Percentiles rank a stretch among this genome's conserved stretches.
phyloP scores from a whole-genome alignment of 2,888 invertebrate genomes.

The Pedicia rivosa region DNA sequence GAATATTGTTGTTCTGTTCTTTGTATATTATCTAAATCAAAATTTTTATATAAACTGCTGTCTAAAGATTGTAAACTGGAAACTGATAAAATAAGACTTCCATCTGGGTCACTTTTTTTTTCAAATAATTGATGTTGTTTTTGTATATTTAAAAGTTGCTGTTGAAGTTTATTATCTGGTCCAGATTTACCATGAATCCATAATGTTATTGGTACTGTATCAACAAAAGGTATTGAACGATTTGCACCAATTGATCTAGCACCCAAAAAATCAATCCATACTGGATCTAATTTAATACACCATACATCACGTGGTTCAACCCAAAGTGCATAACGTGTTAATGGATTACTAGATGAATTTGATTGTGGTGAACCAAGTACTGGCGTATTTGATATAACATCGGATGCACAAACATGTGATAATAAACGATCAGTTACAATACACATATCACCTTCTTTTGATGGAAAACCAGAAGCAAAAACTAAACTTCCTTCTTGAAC shows the following conservation, averaged over 20 bases:
- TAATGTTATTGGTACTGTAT: conserved; percentile 72
- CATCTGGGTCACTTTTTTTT: conserved; percentile 6
- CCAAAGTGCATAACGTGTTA: conserved; percentile 46
- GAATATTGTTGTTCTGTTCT: background rate
- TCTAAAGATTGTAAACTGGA: conserved; percentile 4
- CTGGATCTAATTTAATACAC: conserved; percentile 74
- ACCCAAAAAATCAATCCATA: conserved; percentile 87
- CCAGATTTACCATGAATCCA: conserved; percentile 46
- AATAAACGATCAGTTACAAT: conserved; percentile 72
- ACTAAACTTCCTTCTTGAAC: conserved; percentile 60
- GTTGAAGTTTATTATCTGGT: background rate
- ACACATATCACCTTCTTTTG: conserved; percentile 48
- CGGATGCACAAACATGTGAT: conserved; percentile 41
- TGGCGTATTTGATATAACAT: conserved; percentile 8
- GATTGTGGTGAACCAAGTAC: conserved; percentile 3
- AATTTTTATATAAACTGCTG: background rate
- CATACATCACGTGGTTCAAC: conserved; percentile 76
- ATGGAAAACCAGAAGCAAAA: conserved; percentile 64
- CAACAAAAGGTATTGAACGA: conserved; percentile 63
- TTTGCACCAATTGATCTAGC: conserved; percentile 57
- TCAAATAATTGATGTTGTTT: background rate
- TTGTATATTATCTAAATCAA: conserved; percentile 1
- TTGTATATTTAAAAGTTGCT: background rate
- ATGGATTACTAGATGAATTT: conserved; percentile 16
- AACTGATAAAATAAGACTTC: conserved; percentile 5